Evolutionary conservation across 2,888 invertebrate genomes (phyloP), one percentile per base, ranked within the genome.

Genomic region (Galeruca laticollis): DNA sequence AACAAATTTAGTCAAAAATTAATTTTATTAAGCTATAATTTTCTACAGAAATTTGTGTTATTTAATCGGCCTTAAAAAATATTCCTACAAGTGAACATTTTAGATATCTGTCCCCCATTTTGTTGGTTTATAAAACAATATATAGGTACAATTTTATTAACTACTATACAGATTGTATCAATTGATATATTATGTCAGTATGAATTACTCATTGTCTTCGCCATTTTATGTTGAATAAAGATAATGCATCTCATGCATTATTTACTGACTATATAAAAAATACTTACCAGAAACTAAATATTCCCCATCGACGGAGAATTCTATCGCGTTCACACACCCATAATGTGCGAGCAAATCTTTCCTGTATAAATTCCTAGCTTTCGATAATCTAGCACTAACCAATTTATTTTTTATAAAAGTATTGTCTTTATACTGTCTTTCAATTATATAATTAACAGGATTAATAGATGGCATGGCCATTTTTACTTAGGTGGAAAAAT

Each of bases 251-350:
- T 18, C 8, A 47, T 2, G 15, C 5, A 3, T 56, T 18, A 56
- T 43, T 35, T 47, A 31, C 13, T 26, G 35, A 60, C 47, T 61
- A 52, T 5, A 60, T 26, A 69, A 64, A 57, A 59, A 21, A 9
- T 13, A 65, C 84, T 88, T 88, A 96, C 97, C 97, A 84, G 97
- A 97, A 79, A 94, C 91, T 73, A 98, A 89, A 79, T 92, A 90
- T 86, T 94, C 92, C 78, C 96, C 96, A 87, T 95, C 92, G 77
- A 90, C 89, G 62, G 96, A 96, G 88, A 97, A 98, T 87, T 97
- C 97, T 79, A 97, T 93, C 73, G 97, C 97, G 88, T 98, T 98
- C 69, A 98, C 96, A 89, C 97, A 98, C 82, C 97, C 97, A 88
- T 92, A 97, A 88, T 97, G 97, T 76, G 94, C 94, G 76, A 92